Conservation (phyloP, 2,888 invertebrate genomes). For the Pollenia amentaria region DNA sequence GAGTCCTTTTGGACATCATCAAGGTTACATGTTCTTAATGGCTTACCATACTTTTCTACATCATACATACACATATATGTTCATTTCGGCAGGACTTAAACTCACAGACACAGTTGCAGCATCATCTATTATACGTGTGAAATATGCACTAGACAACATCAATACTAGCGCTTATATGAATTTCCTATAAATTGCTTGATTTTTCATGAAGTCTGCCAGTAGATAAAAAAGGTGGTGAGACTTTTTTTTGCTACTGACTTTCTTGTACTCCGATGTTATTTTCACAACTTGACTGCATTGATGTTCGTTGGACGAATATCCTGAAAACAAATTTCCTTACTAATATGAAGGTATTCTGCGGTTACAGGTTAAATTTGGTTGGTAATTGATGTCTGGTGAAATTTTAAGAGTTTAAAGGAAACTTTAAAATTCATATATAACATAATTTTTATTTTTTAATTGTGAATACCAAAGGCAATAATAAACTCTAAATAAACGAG, state of each 20-base stretch:
- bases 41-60: slow-evolving; percentile 40
- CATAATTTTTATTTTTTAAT: too few relatives aligned
- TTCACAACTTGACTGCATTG: slow-evolving; percentile 53
- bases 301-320: slow-evolving; percentile 3
- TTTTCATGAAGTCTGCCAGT: slow-evolving; percentile 6
- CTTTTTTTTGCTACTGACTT: slow-evolving; percentile 5
- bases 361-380: slow-evolving; percentile 43
- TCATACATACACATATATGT: background rate
- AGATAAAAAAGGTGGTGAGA: background rate
- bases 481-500: too few relatives aligned
- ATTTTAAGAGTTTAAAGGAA: background rate
- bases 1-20: slow-evolving; percentile 54
- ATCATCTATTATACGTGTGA: slow-evolving; percentile 29
- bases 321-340: background rate
- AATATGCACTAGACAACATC: slow-evolving; percentile 43
- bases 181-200: slow-evolving; percentile 38
- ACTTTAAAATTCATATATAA: background rate
- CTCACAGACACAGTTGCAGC: background rate
- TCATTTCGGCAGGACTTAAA: background rate
- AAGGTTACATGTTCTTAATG: slow-evolving; percentile 65
- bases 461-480: too few relatives aligned
- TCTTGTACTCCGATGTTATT: slow-evolving; percentile 50
- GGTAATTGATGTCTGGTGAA: slow-evolving; percentile 22
- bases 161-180: slow-evolving; percentile 42
- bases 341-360: background rate